These are phyloP conservation scores for Daphoenositta chrysoptera DNA, from an alignment of 2,113 vertebrate species.

Conservation along the genomic window DNA sequence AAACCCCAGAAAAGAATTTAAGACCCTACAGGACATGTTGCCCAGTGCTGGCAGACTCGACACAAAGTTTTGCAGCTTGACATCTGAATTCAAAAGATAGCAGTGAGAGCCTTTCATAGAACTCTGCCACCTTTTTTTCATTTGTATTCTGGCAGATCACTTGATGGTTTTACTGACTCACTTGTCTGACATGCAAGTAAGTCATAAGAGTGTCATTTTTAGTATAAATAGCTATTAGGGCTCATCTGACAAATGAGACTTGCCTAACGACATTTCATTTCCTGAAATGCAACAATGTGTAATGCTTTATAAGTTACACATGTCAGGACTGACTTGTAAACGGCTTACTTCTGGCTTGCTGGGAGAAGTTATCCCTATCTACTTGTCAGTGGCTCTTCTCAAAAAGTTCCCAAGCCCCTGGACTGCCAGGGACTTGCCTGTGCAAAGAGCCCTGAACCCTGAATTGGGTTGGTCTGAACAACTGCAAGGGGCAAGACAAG, in stretches of 20 bases:
- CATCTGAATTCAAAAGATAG: background rate
- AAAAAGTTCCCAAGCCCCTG: background rate
- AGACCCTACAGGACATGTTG: background rate
- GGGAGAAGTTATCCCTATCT: background rate
- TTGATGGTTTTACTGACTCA: conserved; percentile 38
- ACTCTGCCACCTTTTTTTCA: background rate
- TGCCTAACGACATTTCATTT: background rate
- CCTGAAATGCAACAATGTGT: conserved; percentile 6
- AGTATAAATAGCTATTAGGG: conserved; percentile 32
- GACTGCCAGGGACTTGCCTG: background rate
- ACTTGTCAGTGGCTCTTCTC: background rate
- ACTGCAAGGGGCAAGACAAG: background rate
- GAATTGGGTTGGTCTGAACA: background rate
- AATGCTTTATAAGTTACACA: background rate
- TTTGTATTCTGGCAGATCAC: conserved; percentile 10
- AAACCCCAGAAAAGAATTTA: background rate
- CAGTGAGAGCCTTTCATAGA: background rate
- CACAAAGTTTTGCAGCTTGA: background rate
- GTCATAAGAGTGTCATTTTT: conserved; percentile 6
- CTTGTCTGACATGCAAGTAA: conserved; percentile 45
- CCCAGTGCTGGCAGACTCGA: background rate
- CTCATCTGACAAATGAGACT: conserved; percentile 29
- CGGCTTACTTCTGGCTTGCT: background rate
- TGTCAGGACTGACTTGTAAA: background rate
- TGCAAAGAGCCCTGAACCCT: background rate